These are phyloP conservation scores for Chelonoidis abingdonii DNA, from an alignment of 2,113 vertebrate genomes.

Conservation along the genomic window DNA sequence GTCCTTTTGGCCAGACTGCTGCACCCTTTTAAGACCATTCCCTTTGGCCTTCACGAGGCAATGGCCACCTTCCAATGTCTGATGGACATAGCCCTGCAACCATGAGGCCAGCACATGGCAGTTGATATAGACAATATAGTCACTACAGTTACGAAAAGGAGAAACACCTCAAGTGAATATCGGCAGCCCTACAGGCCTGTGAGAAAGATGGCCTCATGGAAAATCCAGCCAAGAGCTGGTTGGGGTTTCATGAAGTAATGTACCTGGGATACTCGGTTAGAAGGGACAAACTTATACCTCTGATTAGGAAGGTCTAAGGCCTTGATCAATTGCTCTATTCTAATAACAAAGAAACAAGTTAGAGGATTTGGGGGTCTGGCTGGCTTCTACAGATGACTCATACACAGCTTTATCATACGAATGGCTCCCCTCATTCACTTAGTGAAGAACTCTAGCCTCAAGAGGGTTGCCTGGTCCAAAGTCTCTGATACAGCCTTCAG, in stretches of 20 bases:
- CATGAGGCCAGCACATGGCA: not conserved
- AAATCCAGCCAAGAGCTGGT: not conserved
- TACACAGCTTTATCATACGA: no score
- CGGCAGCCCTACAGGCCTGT: not conserved
- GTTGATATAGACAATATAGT: not conserved
- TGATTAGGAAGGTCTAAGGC: no score
- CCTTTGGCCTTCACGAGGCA: not conserved
- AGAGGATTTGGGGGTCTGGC: no score
- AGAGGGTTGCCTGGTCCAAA: not conserved
- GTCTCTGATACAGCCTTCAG: not conserved
- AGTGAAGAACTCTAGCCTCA: no score
- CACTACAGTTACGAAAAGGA: not conserved
- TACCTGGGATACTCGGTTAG: not conserved
- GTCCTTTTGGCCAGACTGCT: not conserved
- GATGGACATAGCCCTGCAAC: not conserved
- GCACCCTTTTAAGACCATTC: not conserved
- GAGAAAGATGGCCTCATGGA: not conserved
- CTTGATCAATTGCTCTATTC: no score
- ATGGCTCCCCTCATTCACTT: not conserved
- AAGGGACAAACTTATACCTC: not conserved
- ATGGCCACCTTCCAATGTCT: not conserved
- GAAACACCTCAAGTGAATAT: not conserved
- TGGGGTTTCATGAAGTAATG: not conserved
- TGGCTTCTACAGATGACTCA: no score
- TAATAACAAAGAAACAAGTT: no score